These are phyloP conservation scores for Grallaria varia DNA, from an alignment of 2,113 vertebrate genomes.

Conservation along the genomic window DNA sequence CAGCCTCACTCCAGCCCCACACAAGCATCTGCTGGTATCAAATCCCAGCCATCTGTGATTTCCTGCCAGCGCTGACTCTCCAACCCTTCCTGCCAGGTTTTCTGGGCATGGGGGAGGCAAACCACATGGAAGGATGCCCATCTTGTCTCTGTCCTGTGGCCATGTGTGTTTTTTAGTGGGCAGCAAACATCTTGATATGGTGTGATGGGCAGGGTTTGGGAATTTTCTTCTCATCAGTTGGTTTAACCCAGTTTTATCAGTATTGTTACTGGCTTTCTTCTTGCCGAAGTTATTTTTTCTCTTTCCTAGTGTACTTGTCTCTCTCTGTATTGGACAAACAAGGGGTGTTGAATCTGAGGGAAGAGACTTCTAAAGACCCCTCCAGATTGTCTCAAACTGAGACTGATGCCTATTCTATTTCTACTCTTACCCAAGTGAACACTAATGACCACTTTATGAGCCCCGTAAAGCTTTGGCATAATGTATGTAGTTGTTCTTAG, in stretches of 20 bases:
- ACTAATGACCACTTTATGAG: not conserved
- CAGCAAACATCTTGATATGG: too few relatives aligned
- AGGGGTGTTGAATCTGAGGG: not conserved
- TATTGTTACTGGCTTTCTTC: not conserved
- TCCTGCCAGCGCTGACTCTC: not conserved
- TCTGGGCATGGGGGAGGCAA: not conserved
- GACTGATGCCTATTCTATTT: not conserved
- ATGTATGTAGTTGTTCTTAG: not conserved
- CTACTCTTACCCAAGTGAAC: not conserved
- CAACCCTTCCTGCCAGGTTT: not conserved
- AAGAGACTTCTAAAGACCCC: not conserved
- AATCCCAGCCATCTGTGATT: not conserved
- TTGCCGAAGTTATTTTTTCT: not conserved
- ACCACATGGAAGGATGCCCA: not conserved
- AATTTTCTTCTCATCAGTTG: not conserved
- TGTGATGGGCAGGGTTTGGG: not conserved
- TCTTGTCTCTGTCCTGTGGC: not conserved
- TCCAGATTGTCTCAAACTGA: not conserved
- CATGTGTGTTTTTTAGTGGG: not conserved
- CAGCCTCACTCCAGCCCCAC: not conserved
- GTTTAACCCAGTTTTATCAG: not conserved
- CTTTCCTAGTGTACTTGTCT: not conserved
- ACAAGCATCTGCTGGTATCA: not conserved
- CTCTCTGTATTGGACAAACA: not conserved
- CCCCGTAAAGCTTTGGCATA: not conserved